Percentiles rank a stretch among this genome's conserved stretches.
These are phyloP conservation scores for Nesidiocoris tenuis DNA, from an alignment of 2,888 invertebrate genomes.

Conservation along the genomic window DNA sequence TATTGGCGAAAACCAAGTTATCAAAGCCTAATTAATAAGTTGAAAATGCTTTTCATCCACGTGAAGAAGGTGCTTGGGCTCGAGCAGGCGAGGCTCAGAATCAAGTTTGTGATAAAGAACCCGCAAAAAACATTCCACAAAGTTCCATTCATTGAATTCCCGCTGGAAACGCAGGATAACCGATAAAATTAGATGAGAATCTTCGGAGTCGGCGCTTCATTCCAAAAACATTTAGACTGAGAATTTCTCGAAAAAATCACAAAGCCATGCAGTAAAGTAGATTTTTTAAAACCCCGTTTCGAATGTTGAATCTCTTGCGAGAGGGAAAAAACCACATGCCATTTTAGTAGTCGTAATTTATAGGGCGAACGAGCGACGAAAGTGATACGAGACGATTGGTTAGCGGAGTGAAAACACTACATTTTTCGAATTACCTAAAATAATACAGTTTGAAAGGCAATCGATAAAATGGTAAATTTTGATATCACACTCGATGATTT, in stretches of 20 bases:
- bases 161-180: not conserved
- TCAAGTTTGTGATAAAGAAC: constrained; percentile 35
- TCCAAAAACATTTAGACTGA: too few relatives aligned
- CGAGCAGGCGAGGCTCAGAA: constrained; percentile 20
- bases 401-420: too few relatives aligned
- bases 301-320: not conserved
- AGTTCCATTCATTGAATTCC: not conserved
- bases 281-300: too few relatives aligned
- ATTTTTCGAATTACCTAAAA: not conserved
- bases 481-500: not conserved
- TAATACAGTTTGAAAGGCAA: not conserved
- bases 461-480: not conserved
- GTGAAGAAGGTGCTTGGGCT: constrained; percentile 29
- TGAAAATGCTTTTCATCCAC: not conserved
- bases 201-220: too few relatives aligned
- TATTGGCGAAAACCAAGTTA: not conserved
- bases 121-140: not conserved
- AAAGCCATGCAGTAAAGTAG: too few relatives aligned
- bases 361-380: not conserved
- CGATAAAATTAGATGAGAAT: too few relatives aligned
- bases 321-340: not conserved
- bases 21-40: not conserved
- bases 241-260: too few relatives aligned
- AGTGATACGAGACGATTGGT: not conserved
- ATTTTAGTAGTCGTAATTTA: not conserved